Base-by-base conservation (phyloP, 2,113 vertebrate species). In the Lophius piscatorius region DNA sequence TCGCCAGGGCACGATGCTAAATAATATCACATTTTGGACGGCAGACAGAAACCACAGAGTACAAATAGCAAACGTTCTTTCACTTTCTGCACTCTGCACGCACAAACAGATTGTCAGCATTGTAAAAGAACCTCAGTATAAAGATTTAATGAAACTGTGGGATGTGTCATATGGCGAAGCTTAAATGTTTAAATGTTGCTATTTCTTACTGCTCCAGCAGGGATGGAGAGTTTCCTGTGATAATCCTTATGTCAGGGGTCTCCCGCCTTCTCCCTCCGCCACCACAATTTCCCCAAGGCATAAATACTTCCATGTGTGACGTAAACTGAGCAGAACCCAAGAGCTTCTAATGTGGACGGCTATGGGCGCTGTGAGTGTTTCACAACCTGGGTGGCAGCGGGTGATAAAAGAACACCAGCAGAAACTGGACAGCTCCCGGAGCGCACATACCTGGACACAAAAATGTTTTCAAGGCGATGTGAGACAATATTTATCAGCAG, bases 111-210 rank as follows among this genome's bases (percentile, higher is more conserved):
- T 61, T 44, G 16, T 42, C 42, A 24, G 63, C 78, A 50, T 50
- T 70, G 65, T 70, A 63, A 50, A 41, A 72, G 55, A 59, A 61
- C 48, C 61, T 38, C 16, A 5, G 38, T 7, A 85, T 87, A 40
- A 84, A 88, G 78, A 76, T 87, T 88, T 87, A 81, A 87, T 87
- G 71, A 67, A 80, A 60, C 59, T 47, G 70, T 64, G 68, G 64
- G 67, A 54, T 67, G 50, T 46, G 72, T 76, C 45, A 46, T 74
- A 77, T 81, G 68, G 52, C 56, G 50, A 56, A 57, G 31, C 78
- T 79, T 86, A 80, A 87, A 90, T 90, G 65, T 87, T 88, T 85
- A 79, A 86, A 73, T 63, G 67, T 48, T 77, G 64, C 80, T 78
- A 79, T 82, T 86, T 82, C 63, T 83, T 49, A 7, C 74, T 28